Conservation (phyloP, 2,113 vertebrate genomes). For the Numenius arquata region DNA sequence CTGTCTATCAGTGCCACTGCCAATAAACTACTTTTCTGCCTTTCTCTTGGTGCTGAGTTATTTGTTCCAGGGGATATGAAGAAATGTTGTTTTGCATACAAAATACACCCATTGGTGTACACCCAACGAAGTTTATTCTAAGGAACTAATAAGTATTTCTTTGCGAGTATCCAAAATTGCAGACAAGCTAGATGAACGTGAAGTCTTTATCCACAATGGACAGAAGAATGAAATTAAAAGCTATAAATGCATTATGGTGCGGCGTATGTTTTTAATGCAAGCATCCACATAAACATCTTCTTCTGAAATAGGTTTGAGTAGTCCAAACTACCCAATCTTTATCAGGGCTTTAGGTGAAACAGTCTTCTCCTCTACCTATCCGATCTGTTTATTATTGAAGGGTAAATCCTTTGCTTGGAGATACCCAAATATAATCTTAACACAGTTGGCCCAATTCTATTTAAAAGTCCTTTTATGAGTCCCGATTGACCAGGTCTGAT, state of each 20-base stretch:
- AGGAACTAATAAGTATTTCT: neutral
- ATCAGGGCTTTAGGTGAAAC: neutral
- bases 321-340: neutral
- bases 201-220: neutral
- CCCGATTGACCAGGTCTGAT: conserved; percentile 72
- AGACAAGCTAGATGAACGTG: neutral
- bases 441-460: neutral
- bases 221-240: neutral
- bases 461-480: conserved; percentile 61
- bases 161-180: neutral
- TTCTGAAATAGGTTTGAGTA: neutral
- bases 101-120: neutral
- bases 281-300: neutral
- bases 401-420: neutral
- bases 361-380: neutral
- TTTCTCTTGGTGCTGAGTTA: neutral
- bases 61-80: neutral
- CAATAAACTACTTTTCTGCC: neutral
- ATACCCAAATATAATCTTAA: neutral
- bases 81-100: neutral
- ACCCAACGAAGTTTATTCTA: neutral
- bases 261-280: neutral
- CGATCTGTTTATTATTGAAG: neutral
- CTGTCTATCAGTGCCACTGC: neutral
- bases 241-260: neutral